Conservation (phyloP, 2,888 invertebrate genomes). For the Scelioninae gen. 1 region DNA sequence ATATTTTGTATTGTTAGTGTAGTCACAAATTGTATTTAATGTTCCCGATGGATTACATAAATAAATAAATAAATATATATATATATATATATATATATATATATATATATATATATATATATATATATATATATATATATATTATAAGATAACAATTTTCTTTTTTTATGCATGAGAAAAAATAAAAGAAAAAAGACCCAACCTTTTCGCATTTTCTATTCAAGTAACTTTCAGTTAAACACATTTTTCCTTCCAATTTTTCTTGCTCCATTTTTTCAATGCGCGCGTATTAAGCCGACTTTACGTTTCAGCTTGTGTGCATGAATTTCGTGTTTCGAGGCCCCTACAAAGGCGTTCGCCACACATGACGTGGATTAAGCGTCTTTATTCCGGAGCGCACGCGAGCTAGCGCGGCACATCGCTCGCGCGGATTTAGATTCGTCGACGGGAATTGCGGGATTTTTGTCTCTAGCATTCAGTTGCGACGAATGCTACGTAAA, state of each 20-base stretch:
- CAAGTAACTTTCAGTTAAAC: constrained; percentile 35
- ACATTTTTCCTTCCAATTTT: constrained; percentile 13
- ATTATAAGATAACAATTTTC: no score
- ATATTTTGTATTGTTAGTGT: no score
- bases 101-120: no score
- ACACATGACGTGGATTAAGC: constrained; percentile 58
- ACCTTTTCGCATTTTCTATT: constrained; percentile 15
- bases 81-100: no score
- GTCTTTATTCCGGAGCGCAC: constrained; percentile 46
- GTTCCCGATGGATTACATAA: no score
- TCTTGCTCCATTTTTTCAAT: constrained; percentile 12
- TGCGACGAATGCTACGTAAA: constrained; percentile 14
- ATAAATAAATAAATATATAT: no score
- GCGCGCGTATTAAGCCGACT: constrained; percentile 71
- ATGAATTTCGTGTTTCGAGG: constrained; percentile 44
- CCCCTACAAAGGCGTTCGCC: constrained; percentile 50
- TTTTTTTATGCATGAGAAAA: no score
- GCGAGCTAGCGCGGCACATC: constrained; percentile 22
- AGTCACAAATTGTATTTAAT: no score
- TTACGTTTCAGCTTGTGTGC: constrained; percentile 37
- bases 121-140: no score
- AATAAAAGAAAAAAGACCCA: no score
- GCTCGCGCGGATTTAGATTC: constrained; percentile 54
- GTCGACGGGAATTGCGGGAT: no score
- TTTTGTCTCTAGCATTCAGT: no score